Evolutionary conservation across 2,797 vertebrate species (phyloP).

Genomic region (Pogonophryne albipinna): DNA sequence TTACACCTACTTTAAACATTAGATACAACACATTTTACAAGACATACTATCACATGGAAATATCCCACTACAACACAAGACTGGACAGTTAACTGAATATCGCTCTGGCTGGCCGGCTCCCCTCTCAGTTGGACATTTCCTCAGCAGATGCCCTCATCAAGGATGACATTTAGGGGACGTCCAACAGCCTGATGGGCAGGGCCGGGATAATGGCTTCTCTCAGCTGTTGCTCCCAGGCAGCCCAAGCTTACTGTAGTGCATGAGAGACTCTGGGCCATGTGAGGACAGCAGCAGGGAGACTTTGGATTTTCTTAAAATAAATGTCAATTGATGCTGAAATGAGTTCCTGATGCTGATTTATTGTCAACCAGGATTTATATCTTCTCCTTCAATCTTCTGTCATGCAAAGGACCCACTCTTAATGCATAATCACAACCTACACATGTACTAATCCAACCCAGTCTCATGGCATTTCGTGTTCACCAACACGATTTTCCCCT

Average conservation of each 20-base stretch:
- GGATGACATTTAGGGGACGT: conserved; percentile 58
- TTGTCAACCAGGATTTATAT: conserved; percentile 15
- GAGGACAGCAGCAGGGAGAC: conserved; percentile 13
- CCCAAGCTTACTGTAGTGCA: background rate
- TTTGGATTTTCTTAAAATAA: background rate
- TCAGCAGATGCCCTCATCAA: conserved; percentile 40
- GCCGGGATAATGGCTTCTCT: conserved; percentile 45
- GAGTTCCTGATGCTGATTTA: conserved; percentile 22
- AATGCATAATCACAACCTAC: conserved; percentile 77
- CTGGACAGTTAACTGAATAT: background rate
- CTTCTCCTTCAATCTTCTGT: conserved; percentile 43
- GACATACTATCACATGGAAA: too few relatives aligned
- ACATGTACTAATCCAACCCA: conserved; percentile 75
- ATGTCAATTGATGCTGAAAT: background rate
- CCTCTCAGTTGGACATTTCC: conserved; percentile 23
- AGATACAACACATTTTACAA: too few relatives aligned
- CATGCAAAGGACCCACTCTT: conserved; percentile 47
- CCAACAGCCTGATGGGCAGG: conserved; percentile 31
- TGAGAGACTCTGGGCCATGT: background rate
- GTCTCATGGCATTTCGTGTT: too few relatives aligned
- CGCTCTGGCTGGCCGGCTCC: background rate
- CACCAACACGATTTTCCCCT: too few relatives aligned
- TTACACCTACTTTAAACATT: too few relatives aligned
- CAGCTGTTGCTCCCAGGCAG: conserved; percentile 37
- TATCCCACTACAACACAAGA: too few relatives aligned